Base-by-base conservation (phyloP, 1,140 invertebrate species). In the Platyscapa corneri region DNA sequence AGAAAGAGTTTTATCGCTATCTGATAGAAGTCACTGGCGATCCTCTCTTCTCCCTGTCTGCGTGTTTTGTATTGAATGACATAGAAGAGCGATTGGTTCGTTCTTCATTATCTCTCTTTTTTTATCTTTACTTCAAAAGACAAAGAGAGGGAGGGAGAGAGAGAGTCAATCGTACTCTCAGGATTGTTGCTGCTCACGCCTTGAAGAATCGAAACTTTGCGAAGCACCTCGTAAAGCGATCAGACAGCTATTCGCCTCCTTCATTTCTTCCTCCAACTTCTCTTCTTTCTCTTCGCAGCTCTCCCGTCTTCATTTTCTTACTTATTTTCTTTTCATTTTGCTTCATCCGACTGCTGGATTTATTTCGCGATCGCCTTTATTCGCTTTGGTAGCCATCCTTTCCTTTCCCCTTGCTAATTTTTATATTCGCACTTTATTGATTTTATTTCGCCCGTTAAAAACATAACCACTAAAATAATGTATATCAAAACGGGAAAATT, bases 181-280 rank as follows among this genome's bases (percentile, higher is more conserved):
- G 81, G 86, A 85, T 85, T 85, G 80, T 82, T 82, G 81, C 81
- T 79, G 80, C 84, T 80, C 65, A 78, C 83, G 80, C 86, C 74
- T 76, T 83, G 86, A 87, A 87, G 85, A 87, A 87, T 87, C 81
- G 86, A 85, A 87, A 79, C 80, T 60, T 87, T 75, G 83, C 83
- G 86, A 87, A 87, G 83, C 86, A 87, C 86, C 83, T 87, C 83
- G 79, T 87, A 87, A 87, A 87, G 65, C 81, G 86, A 85, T 77
- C 83, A 85, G 86, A 87, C 78, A 84, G 65, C 79, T 75, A 82
- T 84, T 84, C 86, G 67, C 76, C 77, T 83, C 70, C 77, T 75
- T 70, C 32, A 46, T 76, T 80, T 76, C 60, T 75, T 72, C 32
- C 30, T 14, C 34, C 77, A 3, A 27, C 34, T 27, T 32, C 53